Percentiles rank a stretch among this genome's conserved stretches.
Evolutionary conservation across 1,140 invertebrate genomes (phyloP).

Genomic region (Heliothis subflexa): DNA sequence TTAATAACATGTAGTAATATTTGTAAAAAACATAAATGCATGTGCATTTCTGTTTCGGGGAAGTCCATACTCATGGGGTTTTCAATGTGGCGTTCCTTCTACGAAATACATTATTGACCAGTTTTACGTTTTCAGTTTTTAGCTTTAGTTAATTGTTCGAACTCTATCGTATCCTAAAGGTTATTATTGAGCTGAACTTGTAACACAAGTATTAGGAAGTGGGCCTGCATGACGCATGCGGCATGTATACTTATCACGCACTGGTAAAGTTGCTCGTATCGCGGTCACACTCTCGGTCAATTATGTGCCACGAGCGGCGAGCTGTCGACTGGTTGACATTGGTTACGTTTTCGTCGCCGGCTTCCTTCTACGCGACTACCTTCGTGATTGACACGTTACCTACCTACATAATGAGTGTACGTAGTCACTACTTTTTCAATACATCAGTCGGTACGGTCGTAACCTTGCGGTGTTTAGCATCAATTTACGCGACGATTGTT

Average conservation of each 20-base stretch:
- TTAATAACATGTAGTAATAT: conserved; percentile 4
- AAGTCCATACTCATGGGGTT: conserved; percentile 12
- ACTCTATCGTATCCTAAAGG: background rate
- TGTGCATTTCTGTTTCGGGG: conserved; percentile 4
- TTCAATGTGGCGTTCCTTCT: background rate
- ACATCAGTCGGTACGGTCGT: conserved; percentile 48
- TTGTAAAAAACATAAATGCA: background rate
- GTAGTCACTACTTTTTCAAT: conserved; percentile 52
- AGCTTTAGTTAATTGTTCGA: background rate
- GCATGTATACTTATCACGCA: conserved; percentile 40
- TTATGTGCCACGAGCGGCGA: conserved; percentile 61
- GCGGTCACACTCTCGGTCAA: conserved; percentile 58
- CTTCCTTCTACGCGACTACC: conserved; percentile 65
- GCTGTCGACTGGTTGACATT: conserved; percentile 70
- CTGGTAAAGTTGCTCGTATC: conserved; percentile 47
- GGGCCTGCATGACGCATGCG: conserved; percentile 47
- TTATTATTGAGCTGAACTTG: conserved; percentile 42
- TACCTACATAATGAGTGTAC: conserved; percentile 47
- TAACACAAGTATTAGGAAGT: conserved; percentile 40
- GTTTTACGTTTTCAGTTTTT: background rate
- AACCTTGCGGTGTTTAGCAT: conserved; percentile 51
- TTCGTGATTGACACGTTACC: conserved; percentile 66
- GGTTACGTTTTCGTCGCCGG: conserved; percentile 63
- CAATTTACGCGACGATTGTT: conserved; percentile 49
- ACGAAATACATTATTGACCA: background rate